Evolutionary conservation across 2,888 invertebrate genomes (phyloP).

Genomic region (Kuschelorhynchus macadamiae): DNA sequence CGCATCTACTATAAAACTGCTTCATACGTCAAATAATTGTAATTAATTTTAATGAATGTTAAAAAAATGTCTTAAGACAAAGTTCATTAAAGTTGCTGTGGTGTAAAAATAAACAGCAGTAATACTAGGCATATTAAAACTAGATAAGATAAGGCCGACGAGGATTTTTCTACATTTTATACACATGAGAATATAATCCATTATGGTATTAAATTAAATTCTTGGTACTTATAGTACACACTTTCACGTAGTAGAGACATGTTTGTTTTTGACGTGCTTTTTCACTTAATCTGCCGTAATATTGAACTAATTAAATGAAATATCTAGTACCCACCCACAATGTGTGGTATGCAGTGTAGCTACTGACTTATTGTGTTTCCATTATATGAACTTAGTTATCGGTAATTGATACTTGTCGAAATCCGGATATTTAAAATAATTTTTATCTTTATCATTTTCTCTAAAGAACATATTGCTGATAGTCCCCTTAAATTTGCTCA

Average conservation of each 20-base stretch:
- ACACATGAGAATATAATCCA: neutral
- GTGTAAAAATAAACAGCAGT: neutral
- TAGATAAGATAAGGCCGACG: neutral
- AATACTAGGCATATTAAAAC: neutral
- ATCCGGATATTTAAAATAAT: no score
- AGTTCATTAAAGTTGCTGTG: neutral
- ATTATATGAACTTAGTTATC: no score
- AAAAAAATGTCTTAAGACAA: neutral
- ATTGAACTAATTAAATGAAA: neutral
- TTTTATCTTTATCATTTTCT: no score
- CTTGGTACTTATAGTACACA: neutral
- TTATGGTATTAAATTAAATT: neutral
- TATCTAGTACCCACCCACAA: neutral
- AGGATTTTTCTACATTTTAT: neutral
- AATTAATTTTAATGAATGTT: neutral
- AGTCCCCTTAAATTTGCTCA: no score
- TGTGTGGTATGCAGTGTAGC: no score
- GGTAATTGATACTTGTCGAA: no score
- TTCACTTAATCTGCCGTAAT: neutral
- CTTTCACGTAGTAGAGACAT: neutral
- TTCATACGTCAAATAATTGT: no score
- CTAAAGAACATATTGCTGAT: no score
- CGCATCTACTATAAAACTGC: neutral
- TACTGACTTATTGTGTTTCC: no score
- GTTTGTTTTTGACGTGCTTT: neutral